phyloP scores from a whole-genome alignment of 2,113 vertebrate species.

The Catharus minimus region DNA sequence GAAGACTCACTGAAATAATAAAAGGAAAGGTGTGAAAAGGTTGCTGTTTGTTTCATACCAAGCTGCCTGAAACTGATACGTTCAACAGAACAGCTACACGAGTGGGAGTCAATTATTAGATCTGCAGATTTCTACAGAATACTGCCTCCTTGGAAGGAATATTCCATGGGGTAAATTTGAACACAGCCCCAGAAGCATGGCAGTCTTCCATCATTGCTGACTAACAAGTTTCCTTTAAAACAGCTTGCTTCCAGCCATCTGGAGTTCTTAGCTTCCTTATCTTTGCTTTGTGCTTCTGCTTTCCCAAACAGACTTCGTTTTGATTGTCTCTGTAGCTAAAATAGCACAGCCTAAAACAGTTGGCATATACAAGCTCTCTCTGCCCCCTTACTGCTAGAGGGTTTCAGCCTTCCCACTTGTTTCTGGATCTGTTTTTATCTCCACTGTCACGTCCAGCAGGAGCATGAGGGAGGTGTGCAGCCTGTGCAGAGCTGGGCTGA shows the following conservation, averaged over 20 bases:
- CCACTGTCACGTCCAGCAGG: not conserved
- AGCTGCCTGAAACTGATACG: not conserved
- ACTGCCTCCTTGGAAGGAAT: not conserved
- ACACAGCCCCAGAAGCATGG: not conserved
- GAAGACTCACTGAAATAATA: not conserved
- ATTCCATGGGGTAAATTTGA: not conserved
- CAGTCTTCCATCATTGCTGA: not conserved
- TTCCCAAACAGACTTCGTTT: not conserved
- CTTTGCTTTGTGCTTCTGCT: not conserved
- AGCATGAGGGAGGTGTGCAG: not conserved
- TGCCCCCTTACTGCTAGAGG: not conserved
- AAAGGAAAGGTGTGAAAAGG: not conserved
- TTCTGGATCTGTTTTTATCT: not conserved
- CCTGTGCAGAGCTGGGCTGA: not conserved
- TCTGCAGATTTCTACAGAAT: not conserved
- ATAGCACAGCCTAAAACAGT: not conserved
- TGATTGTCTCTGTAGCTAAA: not conserved
- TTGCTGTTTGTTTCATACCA: not conserved
- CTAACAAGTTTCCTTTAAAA: not conserved
- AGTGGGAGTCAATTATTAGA: not conserved
- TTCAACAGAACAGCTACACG: accelerated
- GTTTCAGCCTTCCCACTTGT: not conserved
- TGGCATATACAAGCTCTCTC: not conserved
- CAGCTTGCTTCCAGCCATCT: not conserved
- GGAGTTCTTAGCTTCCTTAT: not conserved